Evolutionary conservation across 2,113 vertebrate genomes (phyloP), one percentile per base, ranked within the genome.

Genomic region (Lichenostomus cassidix): DNA sequence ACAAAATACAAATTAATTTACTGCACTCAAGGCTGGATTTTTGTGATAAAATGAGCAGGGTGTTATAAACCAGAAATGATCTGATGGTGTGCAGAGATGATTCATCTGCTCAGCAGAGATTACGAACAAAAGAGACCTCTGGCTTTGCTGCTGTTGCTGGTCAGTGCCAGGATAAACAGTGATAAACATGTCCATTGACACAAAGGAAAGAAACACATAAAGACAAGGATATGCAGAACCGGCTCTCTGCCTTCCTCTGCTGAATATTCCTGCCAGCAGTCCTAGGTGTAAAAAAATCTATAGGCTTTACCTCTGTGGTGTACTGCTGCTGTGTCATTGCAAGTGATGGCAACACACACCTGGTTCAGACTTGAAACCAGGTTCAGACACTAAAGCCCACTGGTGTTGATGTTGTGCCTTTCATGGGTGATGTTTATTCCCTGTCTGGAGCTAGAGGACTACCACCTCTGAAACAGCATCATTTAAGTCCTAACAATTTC

Each of bases 101-200:
- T 90, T 93, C 88, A 77, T 90, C 62, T 83, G 60, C 55, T 92
- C 73, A 94, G 71, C 78, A 77, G 60, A 90, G 88, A 75, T 89
- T 88, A 75, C 86, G 92, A 95, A 91, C 75, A 95, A 71, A 74
- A 55, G 79, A 92, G 83, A 90, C 56, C 71, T 96, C 83, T 97
- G 93, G 27, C 71, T 94, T 80, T 96, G 79, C 76, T 96, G 64
- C 52, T 78, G 25, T 52, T 81, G 52, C 52, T 0, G 11, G 33
- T 56, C 85, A 74, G 31, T 60, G 79, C 85, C 56, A 80, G 93
- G 64, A 90, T 86, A 90, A 95, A 88, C 2, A 33, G 15, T 56
- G 71, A 77, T 59, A 50, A 88, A 33, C 47, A 20, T 47, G 59
- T 77, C 67, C 79, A 74, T 35, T 92, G 82, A 92, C 83, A 88